Base-by-base conservation (phyloP, 2,888 invertebrate species). In the Schrankia costaestrigalis region DNA sequence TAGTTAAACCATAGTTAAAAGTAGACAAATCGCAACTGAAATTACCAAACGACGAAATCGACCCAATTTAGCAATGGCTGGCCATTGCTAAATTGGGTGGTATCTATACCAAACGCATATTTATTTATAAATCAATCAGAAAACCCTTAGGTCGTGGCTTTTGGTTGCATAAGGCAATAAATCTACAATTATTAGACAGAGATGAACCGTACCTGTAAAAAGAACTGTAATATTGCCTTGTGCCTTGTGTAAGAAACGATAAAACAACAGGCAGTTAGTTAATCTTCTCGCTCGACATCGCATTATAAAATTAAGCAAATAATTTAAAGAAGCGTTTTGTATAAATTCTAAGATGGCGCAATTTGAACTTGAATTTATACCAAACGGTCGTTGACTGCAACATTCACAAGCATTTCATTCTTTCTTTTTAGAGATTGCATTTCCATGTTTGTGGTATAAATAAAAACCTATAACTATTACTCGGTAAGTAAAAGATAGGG, bases 81-180 rank as follows among this genome's bases (percentile, higher is more conserved):
- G 45, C 19, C n/a, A n/a, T n/a, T n/a, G n/a, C n/a, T n/a, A n/a
- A n/a, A n/a, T n/a, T n/a, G n/a, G n/a, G n/a, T n/a, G n/a, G n/a
- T n/a, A n/a, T n/a, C n/a, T 11, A 11, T 54, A 38, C 32, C 47
- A 45, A 53, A 53, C 57, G 47, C 52, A 47, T 44, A 54, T 55
- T 35, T 50, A 56, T 59, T 72, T 71, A 71, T 78, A 71, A 73
- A 76, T 74, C 72, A 74, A 75, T 71, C 64, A 55, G 39, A 46
- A 51, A 60, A 69, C 67, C 66, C 71, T 63, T 61, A 60, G 63
- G 54, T 74, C 70, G 68, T 67, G 57, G 53, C 24, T 61, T 11
- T 46, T 46, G 59, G 68, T 69, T 65, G 73, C 66, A 75, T 78
- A 52, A 49, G 52, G 47, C 54, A 62, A 59, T 63, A 62, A 52